Base-by-base conservation (phyloP, 30 jellyfish, hydroid and myxozoan genomes). In the Clytia hemisphaerica region DNA sequence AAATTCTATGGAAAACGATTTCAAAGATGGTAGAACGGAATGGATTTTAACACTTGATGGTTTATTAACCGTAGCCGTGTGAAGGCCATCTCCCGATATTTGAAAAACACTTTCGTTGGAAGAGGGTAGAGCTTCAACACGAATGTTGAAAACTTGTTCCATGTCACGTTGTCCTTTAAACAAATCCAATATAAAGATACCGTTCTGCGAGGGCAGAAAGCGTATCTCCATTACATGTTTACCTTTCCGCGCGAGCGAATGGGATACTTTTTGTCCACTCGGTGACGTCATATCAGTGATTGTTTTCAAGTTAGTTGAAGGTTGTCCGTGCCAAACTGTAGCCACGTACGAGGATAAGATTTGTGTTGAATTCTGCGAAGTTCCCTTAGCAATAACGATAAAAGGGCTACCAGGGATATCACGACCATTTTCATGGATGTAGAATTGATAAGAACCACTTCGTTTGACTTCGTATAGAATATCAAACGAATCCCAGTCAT, bases 1-100 rank as follows among this genome's bases (percentile, higher is more conserved):
- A 38, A 84, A 75, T 75, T 84, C 92, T n/a, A 77, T 82, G 31
- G 95, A 47, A 22, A 84, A 75, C 75, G 75, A 67, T 40, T 48
- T 26, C 14, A 32, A 33, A 4, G 36, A 21, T 15, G 76, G 65
- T 25, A 62, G 65, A 7, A 24, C 21, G 15, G 76, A 28, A 21
- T 62, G 67, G 30, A 62, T 28, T 18, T 24, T 29, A 16, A 62
- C 76, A 1, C 14, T 38, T 35, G 61, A 32, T 29, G 76, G 76
- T 3, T n/a, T 4, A 37, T 30, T 62, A 4, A 37, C 24, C 32
- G 25, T n/a, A 37, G 65, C 76, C 6, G 62, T 62, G 6, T 62
- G 63, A 3, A 33, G 61, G 21, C 76, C 76, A 16, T 62, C 76
- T 4, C 76, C 76, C 6, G 38, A n/a, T 26, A 62, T 24, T 3